phyloP scores from a whole-genome alignment of 2,113 vertebrate species.

The Connochaetes taurinus region DNA sequence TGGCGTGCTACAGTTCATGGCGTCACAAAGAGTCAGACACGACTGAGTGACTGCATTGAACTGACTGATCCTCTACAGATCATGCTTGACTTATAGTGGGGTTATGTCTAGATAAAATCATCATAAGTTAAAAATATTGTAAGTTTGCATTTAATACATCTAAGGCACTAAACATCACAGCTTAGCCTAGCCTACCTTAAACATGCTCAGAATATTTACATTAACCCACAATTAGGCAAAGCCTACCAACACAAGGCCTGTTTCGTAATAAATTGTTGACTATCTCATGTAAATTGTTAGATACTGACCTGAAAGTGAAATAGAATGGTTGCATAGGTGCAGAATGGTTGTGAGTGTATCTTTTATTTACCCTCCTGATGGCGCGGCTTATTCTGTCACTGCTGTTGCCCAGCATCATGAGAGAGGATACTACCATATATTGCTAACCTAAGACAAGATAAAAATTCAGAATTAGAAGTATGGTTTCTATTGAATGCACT shows the following conservation, averaged over 20 bases:
- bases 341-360: not conserved
- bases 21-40: fast-evolving
- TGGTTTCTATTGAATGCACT: not conserved
- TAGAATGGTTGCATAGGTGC: not conserved
- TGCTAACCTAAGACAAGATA: not conserved
- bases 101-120: not conserved
- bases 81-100: not conserved
- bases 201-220: not conserved
- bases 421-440: not conserved
- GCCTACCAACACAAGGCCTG: not conserved
- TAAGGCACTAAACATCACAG: not conserved
- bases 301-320: not conserved
- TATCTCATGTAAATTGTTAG: not conserved
- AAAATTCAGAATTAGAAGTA: not conserved
- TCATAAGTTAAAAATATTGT: not conserved
- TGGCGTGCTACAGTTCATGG: fast-evolving
- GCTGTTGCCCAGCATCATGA: not conserved
- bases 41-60: not conserved
- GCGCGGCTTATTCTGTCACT: not conserved
- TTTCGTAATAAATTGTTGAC: not conserved
- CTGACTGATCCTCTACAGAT: not conserved
- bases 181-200: not conserved
- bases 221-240: not conserved
- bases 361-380: not conserved
- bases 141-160: not conserved